Base-by-base conservation (phyloP, 2,113 vertebrate genomes). In the Sitta europaea region DNA sequence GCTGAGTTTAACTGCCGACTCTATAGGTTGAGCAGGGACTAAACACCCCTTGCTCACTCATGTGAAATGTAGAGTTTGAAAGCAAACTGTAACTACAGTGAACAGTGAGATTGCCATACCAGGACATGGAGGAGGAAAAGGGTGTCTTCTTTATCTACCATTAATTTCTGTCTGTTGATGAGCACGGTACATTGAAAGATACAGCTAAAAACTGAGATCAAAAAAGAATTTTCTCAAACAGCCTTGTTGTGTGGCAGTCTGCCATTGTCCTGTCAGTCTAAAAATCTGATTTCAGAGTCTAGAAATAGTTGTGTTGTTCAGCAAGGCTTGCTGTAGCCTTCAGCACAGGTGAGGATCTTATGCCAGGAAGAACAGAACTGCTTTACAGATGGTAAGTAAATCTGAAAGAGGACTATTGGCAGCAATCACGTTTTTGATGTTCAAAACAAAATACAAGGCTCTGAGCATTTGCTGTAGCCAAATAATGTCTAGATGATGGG, bases 11-110 rank as follows among this genome's bases (percentile, higher is more conserved):
- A 29, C 2, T 33, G 28, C 28, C 25, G 27, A 38, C 11, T 38
- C 11, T 29, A 5, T 31, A 9, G 45, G 36, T 11, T 40, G 22
- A 45, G 14, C 22, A 24, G 25, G 10, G n/a, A 14, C 40, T 87
- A 6, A 38, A 58, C 29, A 29, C 4, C 5, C 10, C 14, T 67
- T 0, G 0, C 0, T 5, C 14, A 28, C 24, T 43, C 15, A 2
- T 10, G 16, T 27, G 43, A 71, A 62, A 23, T 8, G 18, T 10
- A 3, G 33, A 8, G 20, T 63, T 58, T 74, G 53, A 68, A 75
- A 36, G 47, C 50, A 50, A 65, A 11, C n/a, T 35, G 48, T 57
- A 12, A 9, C 42, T 22, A 48, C 28, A 14, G 40, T 21, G 14
- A 29, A 15, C 40, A 58, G n/a, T 1, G 21, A 42, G 29, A 29